These are phyloP conservation scores for Eupsilia transversa DNA, from an alignment of 2,888 invertebrate genomes.

Conservation along the genomic window DNA sequence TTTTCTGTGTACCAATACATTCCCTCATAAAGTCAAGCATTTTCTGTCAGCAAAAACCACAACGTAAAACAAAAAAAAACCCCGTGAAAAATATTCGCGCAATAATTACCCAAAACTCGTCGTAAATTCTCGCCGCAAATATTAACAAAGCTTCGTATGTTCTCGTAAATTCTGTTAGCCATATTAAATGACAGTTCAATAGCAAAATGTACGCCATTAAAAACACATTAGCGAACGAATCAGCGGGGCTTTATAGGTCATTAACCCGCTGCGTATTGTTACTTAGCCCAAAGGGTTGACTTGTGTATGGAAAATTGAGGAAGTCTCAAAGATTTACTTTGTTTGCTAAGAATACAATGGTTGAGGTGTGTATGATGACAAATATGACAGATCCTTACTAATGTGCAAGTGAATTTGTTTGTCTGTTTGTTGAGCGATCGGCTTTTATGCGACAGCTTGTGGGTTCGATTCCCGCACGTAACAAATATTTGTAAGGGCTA, in stretches of 20 bases:
- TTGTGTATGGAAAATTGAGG: constrained; percentile 59
- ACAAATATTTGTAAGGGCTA: neutral
- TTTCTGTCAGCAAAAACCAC: neutral
- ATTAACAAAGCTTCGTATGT: constrained; percentile 63
- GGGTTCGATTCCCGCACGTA: neutral
- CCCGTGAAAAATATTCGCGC: constrained; percentile 20
- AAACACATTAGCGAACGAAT: constrained; percentile 86
- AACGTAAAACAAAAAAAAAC: constrained; percentile 29
- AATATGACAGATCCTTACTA: constrained; percentile 10
- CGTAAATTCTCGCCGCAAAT: constrained; percentile 64
- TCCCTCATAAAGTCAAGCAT: neutral
- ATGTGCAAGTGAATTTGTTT: neutral
- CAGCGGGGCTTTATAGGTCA: constrained; percentile 83
- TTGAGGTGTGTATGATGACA: neutral
- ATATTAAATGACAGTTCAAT: constrained; percentile 86
- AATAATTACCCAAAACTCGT: constrained; percentile 59
- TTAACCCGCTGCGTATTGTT: constrained; percentile 82
- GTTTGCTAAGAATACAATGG: constrained; percentile 40
- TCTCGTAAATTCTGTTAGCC: constrained; percentile 80
- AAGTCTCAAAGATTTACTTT: constrained; percentile 50
- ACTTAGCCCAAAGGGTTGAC: constrained; percentile 69
- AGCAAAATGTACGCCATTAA: constrained; percentile 86
- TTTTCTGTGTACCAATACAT: neutral
- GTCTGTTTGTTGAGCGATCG: neutral
- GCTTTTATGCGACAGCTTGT: neutral